Evolutionary conservation across 1,140 invertebrate species (phyloP), one percentile per base, ranked within the genome.

Genomic region (Paracyclopina nana): DNA sequence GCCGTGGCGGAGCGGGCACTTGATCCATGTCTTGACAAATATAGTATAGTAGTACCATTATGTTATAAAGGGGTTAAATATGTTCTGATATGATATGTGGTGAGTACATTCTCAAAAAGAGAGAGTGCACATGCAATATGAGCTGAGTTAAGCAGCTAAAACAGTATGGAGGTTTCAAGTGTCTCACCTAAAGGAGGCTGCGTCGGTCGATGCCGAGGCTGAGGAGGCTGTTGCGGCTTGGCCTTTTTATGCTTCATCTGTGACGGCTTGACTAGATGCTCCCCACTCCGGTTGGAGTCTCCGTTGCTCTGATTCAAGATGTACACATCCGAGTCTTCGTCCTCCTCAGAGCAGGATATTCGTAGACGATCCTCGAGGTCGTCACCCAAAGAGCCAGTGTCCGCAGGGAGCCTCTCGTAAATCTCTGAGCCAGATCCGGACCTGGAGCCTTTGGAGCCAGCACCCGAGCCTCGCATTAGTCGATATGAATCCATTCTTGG

Each of bases 401-500:
- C 73, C 11, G 68, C 70, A 4, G 75, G 76, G 54, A 79, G 69
- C 58, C 79, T 74, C 64, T 85, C 81, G 61, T 83, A 86, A 54
- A 82, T 82, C 61, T 87, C 82, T 50, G 77, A 82, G 58, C 79
- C 79, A 55, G 50, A 52, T 26, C 50, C 50, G 18, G 50, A 52
- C 26, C 50, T 16, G 30, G 45, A 48, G 16, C 25, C 45, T 16
- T 48, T 48, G 4, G 45, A 48, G 22, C 25, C 25, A 4, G 45
- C 25, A 12, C 45, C 45, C 2, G 20, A 28, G 34, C 2, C 34
- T n/a, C 2, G 34, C 11, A n/a, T 54, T 22, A 55, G 6, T 28
- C 26, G 26, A 24, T 29, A 46, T 22, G 29, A 22, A 25, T 28
- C 24, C 14, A 55, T 48, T 29, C 50, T 65, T 8, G 61, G 62